phyloP scores from a whole-genome alignment of 1,140 invertebrate species.

The Bombus turneri region DNA sequence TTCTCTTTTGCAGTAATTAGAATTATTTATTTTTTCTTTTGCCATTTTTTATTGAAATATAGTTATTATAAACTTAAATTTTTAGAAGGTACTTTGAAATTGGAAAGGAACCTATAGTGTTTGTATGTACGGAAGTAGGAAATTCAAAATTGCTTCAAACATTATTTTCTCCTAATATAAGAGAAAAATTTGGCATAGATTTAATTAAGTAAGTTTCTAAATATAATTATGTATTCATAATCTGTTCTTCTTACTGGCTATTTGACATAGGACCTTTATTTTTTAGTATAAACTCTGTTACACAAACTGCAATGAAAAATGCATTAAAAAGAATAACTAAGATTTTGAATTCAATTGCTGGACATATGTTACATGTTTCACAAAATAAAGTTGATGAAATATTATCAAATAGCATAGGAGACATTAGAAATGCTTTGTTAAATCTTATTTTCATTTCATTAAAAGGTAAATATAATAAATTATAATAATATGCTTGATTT shows the following conservation, averaged over 20 bases:
- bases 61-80: slow-evolving; percentile 49
- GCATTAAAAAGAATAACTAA: slow-evolving; percentile 85
- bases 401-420: slow-evolving; percentile 86
- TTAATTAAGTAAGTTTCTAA: slow-evolving; percentile 83
- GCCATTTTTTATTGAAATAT: slow-evolving; percentile 26
- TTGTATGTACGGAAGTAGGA: slow-evolving; percentile 87
- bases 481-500: background rate
- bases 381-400: slow-evolving; percentile 86
- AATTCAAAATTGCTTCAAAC: slow-evolving; percentile 84
- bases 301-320: slow-evolving; percentile 85
- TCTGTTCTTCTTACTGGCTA: background rate
- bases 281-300: slow-evolving; percentile 86
- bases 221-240: slow-evolving; percentile 7
- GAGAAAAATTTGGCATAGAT: slow-evolving; percentile 84
- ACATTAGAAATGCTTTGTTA: slow-evolving; percentile 87
- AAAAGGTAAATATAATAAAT: slow-evolving; percentile 82
- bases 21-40: slow-evolving; percentile 22
- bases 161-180: slow-evolving; percentile 85
- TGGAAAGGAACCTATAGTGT: slow-evolving; percentile 87
- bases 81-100: slow-evolving; percentile 84
- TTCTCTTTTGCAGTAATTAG: slow-evolving; percentile 85
- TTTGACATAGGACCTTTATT: background rate
- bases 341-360: slow-evolving; percentile 81
- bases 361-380: slow-evolving; percentile 83
- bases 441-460: slow-evolving; percentile 88